Evolutionary conservation across 1,140 invertebrate species (phyloP), one percentile per base, ranked within the genome.

Genomic region (Drosophila seguyi): DNA sequence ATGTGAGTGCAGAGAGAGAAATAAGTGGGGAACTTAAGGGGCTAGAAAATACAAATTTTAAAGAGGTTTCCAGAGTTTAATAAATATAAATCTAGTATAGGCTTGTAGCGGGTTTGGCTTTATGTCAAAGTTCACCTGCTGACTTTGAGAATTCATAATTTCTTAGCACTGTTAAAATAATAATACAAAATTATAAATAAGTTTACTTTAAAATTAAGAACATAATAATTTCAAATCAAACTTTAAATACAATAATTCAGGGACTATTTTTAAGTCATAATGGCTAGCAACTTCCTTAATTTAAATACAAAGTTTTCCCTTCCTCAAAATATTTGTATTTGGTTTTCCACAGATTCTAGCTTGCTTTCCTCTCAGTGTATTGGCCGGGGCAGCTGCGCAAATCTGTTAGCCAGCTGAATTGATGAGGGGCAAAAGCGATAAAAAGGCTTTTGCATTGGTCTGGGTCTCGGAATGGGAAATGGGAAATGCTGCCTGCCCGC

Each of bases 371-470:
- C 16, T 10, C 61, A 61, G 59, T 50, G 41, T 11, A 3, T 42
- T 22, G 10, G 13, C 6, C 11, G 25, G 25, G 25, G 31, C 85
- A 88, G 84, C 80, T 88, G 85, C 67, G 76, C 72, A 90, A 88
- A 90, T 88, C 84, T 88, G 84, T 88, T 90, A 80, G 85, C 73
- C 84, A 84, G 85, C 36, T 81, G 58, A 88, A 88, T 88, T 88
- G 84, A 88, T 90, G 84, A 88, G 85, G 80, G 81, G 80, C 72
- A 80, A 87, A 83, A 80, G 84, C 85, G 76, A 88, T 88, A 88
- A 88, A 88, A 88, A 88, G 84, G 84, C 85, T 88, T 88, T 86
- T 58, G 63, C 78, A 81, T 63, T 67, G 82, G 56, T 60, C 63
- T 77, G 55, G 50, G 41, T 50, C 34, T 41, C 31, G 63, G 45